A percentile compares a stretch with the other conserved stretches of the same genome.
Conservation (phyloP, 37 sponge, comb jelly and placozoan species). For the Spongilla lacustris region DNA sequence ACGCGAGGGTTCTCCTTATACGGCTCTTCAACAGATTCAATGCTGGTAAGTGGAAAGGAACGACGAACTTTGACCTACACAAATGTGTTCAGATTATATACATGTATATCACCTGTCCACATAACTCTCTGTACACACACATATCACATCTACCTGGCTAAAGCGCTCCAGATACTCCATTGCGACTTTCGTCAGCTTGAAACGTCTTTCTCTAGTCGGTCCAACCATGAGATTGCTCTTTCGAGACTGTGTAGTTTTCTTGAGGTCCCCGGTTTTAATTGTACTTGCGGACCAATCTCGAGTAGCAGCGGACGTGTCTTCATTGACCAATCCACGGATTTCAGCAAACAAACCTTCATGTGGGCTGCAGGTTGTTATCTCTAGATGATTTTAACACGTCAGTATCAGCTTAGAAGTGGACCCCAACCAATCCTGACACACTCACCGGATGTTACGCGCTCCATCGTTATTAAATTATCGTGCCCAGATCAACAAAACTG, state of each 20-base stretch:
- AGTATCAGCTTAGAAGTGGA: too few relatives aligned
- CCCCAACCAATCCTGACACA: too few relatives aligned
- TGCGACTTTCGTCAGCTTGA: conserved; percentile 47
- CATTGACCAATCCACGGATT: background rate
- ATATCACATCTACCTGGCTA: conserved; percentile 32
- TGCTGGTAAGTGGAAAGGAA: conserved; percentile 58
- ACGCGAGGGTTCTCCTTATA: conserved; percentile 9
- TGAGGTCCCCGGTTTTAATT: conserved; percentile 22
- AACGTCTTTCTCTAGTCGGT: conserved; percentile 27
- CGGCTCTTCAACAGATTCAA: conserved; percentile 43
- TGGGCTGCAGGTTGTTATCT: background rate
- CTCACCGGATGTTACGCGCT: too few relatives aligned
- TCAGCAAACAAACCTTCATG: background rate
- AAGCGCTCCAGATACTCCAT: conserved; percentile 62
- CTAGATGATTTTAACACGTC: background rate
- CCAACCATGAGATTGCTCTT: conserved; percentile 4
- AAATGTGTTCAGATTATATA: too few relatives aligned
- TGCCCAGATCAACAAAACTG: too few relatives aligned
- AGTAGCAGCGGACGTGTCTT: background rate
- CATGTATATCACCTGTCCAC: too few relatives aligned
- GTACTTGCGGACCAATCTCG: background rate
- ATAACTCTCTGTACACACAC: too few relatives aligned
- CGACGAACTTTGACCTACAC: conserved; percentile 59
- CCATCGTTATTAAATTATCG: too few relatives aligned
- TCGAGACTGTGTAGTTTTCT: conserved; percentile 39